Evolutionary conservation across 2,113 vertebrate genomes (phyloP), one percentile per base, ranked within the genome.

Genomic region (Catharus minimus): DNA sequence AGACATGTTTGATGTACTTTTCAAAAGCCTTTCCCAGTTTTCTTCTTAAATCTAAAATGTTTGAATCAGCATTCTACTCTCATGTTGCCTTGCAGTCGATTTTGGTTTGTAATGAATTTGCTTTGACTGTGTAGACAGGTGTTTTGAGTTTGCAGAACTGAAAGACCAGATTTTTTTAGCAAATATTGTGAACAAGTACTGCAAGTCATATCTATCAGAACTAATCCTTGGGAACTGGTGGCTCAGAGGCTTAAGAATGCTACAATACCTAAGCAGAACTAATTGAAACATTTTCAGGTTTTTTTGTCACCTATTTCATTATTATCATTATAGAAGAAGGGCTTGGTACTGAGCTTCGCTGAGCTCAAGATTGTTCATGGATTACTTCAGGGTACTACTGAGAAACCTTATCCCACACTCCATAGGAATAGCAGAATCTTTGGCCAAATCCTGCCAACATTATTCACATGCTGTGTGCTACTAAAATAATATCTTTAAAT

Each of bases 141-240:
- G 77, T 65, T 94, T 91, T 74, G 75, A 79, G n/a, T 76, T 85
- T 93, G 43, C 66, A 90, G 65, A 83, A 74, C 44, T 61, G 32
- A 72, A 91, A 64, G 9, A 27, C 12, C 24, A 16, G 4, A 43
- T 2, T 0, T 56, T 92, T 89, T 67, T n/a, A 71, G 26, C 24
- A 81, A 88, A 58, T 88, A 77, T 66, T 88, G 61, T 83, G 75
- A 77, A 67, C 9, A 49, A 64, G 15, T 44, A 33, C 17, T 74
- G 72, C 18, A 52, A 65, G 19, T 62, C 66, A 6, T 67, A 39
- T 23, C 65, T 81, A 16, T 83, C 60, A 80, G 72, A 88, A 55
- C 52, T 86, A 69, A 69, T 69, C 64, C 36, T 83, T 57, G 32
- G 39, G 32, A 49, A 17, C 56, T n/a, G 33, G 32, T 64, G n/a